Evolutionary conservation across 2,113 vertebrate species (phyloP), one percentile per base, ranked within the genome.

Genomic region (Amphiprion percula): DNA sequence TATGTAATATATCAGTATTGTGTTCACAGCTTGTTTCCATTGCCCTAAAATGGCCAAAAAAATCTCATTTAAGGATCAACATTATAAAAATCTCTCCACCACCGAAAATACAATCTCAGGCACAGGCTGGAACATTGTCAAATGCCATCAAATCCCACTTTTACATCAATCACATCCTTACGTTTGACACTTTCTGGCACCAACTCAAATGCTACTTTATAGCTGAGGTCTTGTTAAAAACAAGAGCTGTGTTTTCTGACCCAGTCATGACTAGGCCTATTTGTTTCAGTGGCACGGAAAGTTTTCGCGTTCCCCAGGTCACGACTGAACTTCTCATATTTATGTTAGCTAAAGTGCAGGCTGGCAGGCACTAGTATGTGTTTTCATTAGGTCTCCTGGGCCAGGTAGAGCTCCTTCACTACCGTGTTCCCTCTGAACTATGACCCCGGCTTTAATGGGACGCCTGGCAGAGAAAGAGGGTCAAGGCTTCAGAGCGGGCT

Each of bases 301-400:
- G 61, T 26, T 59, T 74, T 64, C 55, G 41, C 1, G 3, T 74
- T 64, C 77, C 75, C 61, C 65, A 21, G 89, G 89, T 94, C 80
- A 82, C 8, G 67, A 72, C 63, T 80, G 68, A 84, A 90, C 83
- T 79, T 90, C 85, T 91, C 91, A 72, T 91, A 92, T 93, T 91
- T 87, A 92, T 75, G 88, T 77, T 23, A 86, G 84, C 70, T 79
- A 28, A 79, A 90, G 77, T 76, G 52, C 55, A 74, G 85, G 75
- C 86, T 90, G 87, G 85, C 83, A 78, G 79, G 76, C 80, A 5
- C 73, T 77, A 84, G 81, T 90, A 89, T 90, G 89, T 90, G 83
- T 91, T 92, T 92, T 90, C 79, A 87, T 89, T 85, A 83, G 77
- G 70, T 81, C 90, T 84, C 85, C 10, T 55, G 71, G 88, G 89